Evolutionary conservation across 2,113 vertebrate genomes (phyloP).

Genomic region (Zosterops japonicus): DNA sequence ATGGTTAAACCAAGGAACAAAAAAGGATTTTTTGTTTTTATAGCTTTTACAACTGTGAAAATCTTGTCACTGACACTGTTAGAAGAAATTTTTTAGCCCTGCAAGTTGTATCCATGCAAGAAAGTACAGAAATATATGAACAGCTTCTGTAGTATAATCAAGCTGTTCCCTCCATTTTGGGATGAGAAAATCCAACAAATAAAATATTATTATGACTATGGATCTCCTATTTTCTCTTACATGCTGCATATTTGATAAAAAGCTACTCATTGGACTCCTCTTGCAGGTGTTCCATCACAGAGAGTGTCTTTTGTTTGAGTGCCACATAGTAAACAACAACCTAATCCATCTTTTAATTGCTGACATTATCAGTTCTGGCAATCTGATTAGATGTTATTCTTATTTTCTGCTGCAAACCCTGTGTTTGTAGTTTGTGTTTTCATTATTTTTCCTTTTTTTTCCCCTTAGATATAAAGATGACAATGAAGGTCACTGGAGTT

Average conservation of each 20-base stretch:
- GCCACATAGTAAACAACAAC: not conserved
- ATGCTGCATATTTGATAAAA: not conserved
- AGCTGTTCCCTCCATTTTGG: not conserved
- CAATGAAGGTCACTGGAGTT: conserved; percentile 70
- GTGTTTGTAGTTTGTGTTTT: not conserved
- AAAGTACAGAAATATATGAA: not conserved
- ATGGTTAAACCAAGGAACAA: not conserved
- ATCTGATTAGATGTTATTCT: not conserved
- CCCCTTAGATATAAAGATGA: conserved; percentile 75
- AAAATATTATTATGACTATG: not conserved
- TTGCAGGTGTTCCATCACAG: not conserved
- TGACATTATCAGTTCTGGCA: not conserved
- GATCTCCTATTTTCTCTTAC: not conserved
- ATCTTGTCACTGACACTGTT: not conserved
- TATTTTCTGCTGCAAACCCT: not conserved
- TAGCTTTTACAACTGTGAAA: not conserved
- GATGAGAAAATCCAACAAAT: not conserved
- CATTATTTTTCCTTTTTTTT: not conserved
- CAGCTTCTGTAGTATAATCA: not conserved
- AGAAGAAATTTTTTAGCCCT: not conserved
- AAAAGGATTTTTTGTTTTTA: not conserved
- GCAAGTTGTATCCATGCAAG: not conserved
- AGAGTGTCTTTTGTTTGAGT: not conserved
- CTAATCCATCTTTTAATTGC: not conserved
- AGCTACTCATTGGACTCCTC: not conserved